phyloP scores from a whole-genome alignment of 2,797 vertebrate genomes.

The Botia almorhae region DNA sequence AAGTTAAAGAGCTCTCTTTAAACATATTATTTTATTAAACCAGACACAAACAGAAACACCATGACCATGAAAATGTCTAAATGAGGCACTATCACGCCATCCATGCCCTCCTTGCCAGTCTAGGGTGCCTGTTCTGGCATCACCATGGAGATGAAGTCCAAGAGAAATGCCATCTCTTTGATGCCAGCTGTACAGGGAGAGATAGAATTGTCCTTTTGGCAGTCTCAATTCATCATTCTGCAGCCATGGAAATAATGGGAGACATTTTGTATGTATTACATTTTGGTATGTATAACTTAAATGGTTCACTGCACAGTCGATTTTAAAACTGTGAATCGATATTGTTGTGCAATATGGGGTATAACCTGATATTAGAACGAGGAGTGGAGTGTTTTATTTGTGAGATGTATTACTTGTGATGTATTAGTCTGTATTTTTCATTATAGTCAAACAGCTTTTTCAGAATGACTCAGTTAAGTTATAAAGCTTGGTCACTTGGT shows the following conservation, averaged over 20 bases:
- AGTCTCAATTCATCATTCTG: conserved; percentile 37
- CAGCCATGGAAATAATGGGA: conserved; percentile 33
- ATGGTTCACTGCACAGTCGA: conserved; percentile 8
- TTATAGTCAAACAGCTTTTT: conserved; percentile 23
- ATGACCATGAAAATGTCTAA: background rate
- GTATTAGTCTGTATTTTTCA: conserved; percentile 30
- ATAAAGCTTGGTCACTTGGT: conserved; percentile 23
- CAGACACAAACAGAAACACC: background rate
- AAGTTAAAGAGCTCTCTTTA: too few relatives aligned
- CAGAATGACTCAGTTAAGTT: conserved; percentile 31
- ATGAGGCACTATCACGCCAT: background rate
- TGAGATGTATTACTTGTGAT: conserved; percentile 36
- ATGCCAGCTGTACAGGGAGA: conserved; percentile 21
- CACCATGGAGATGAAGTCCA: conserved; percentile 30
- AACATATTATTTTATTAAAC: background rate
- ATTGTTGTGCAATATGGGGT: conserved; percentile 12
- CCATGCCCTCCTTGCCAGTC: background rate
- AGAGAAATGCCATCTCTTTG: conserved; percentile 19
- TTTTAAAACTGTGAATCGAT: conserved; percentile 22
- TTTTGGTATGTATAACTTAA: conserved; percentile 18
- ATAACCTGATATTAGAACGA: conserved; percentile 36
- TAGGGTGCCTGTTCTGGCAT: conserved; percentile 2
- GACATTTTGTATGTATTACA: conserved; percentile 33
- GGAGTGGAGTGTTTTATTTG: conserved; percentile 38
- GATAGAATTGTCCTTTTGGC: conserved; percentile 39